A percentile compares a stretch with the other conserved stretches of the same genome.
Conservation (phyloP, 1,140 invertebrate species). For the Idris sp. region DNA sequence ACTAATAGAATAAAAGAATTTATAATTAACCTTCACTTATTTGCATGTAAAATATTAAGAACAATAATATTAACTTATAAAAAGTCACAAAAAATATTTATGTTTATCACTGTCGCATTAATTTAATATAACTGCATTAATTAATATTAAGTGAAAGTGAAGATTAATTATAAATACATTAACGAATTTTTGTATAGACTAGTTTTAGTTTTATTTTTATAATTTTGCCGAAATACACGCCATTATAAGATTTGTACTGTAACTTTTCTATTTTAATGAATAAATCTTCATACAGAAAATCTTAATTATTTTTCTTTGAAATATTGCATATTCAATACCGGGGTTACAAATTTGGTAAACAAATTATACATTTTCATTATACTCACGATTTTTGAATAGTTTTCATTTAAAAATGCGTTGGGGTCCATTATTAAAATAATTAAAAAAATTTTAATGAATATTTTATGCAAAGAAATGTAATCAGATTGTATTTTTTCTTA, state of each 20-base stretch:
- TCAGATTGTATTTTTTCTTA: too few species aligned
- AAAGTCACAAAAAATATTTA: neutral
- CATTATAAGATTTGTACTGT: conserved; percentile 15
- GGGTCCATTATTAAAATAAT: too few species aligned
- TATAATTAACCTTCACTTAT: conserved; percentile 23
- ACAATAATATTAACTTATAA: neutral
- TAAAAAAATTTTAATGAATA: too few species aligned
- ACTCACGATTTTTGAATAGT: too few species aligned
- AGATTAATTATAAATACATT: conserved; percentile 16
- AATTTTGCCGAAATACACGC: conserved; percentile 9
- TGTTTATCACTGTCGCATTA: neutral
- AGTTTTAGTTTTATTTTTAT: conserved; percentile 5
- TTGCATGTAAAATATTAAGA: neutral
- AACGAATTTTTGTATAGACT: conserved; percentile 18
- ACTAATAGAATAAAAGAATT: conserved; percentile 12
- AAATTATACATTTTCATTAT: too few species aligned
- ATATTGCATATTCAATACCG: too few species aligned
- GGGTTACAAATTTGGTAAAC: too few species aligned
- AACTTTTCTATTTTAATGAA: conserved; percentile 17
- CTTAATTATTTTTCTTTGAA: too few species aligned
- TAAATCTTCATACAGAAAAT: conserved; percentile 15
- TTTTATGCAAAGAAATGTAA: too few species aligned
- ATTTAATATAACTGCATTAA: neutral
- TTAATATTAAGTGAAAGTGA: conserved; percentile 3
- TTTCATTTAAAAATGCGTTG: too few species aligned